Percentiles rank a stretch among this genome's conserved stretches.
Conservation (phyloP, 2,113 vertebrate genomes). For the Aphyosemion australe region DNA sequence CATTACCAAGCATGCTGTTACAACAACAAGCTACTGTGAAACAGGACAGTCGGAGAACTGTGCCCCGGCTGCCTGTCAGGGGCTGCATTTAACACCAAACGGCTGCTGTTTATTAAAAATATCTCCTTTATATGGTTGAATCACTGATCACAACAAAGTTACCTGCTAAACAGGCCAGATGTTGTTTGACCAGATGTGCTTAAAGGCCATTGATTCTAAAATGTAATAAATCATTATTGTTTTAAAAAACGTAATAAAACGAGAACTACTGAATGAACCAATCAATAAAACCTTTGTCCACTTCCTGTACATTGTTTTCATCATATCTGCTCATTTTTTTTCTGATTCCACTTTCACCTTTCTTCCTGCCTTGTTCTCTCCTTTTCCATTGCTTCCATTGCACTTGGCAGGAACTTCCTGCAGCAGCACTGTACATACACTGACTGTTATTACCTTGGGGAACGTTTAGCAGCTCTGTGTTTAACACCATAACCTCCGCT, state of each 20-base stretch:
- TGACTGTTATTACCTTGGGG: conserved; percentile 75
- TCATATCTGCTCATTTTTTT: conserved; percentile 21
- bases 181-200: too few species aligned
- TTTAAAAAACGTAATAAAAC: too few species aligned
- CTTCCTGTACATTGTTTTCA: not conserved
- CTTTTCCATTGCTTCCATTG: conserved; percentile 25
- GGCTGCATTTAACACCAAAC: not conserved
- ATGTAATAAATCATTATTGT: too few species aligned
- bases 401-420: conserved; percentile 51
- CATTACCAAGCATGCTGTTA: not conserved
- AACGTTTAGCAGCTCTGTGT: conserved; percentile 78
- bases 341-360: conserved; percentile 14
- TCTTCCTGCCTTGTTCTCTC: conserved; percentile 8
- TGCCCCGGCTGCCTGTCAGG: too few species aligned
- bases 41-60: not conserved
- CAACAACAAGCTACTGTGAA: not conserved
- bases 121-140: too few species aligned
- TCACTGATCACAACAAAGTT: too few species aligned
- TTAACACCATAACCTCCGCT: conserved; percentile 79
- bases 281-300: not conserved
- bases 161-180: too few species aligned
- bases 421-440: conserved; percentile 59
- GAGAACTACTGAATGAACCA: not conserved
- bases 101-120: too few species aligned
- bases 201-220: too few species aligned